Evolutionary conservation across 92 coral and sea anemone genomes (phyloP), one percentile per base, ranked within the genome.

Genomic region (Micromussa lordhowensis): DNA sequence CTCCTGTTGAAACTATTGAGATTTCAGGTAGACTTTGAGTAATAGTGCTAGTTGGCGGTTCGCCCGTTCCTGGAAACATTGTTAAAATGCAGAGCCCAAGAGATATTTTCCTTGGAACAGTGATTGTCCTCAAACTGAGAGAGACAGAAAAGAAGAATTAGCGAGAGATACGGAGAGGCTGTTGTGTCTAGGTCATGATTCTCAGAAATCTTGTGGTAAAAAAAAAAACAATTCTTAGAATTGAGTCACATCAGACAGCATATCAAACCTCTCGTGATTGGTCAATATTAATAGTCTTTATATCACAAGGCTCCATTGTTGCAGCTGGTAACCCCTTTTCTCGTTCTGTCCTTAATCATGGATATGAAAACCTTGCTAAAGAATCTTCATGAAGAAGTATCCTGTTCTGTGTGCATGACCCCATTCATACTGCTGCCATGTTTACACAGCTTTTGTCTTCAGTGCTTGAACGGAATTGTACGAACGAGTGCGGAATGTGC

Each of bases 381-480:
- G 92, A 64, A 89, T 75, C 16, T 59, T 15, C 29, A 87, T 81
- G 79, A 70, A 48, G 64, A 82, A 48, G 78, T 70, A 44, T 81
- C 78, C 49, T 68, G 66, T 16, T 44, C 78, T 48, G 78, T 24
- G 26, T 82, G 86, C 71, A 29, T 6, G 73, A 68, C 30, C 32
- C 6, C 73, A 68, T 68, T 68, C 32, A 68, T 36, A 34, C 77
- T 24, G 40, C 68, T 90, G 15, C 90, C 92, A 21, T 90, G 92
- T 31, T 85, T 79, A 26, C 92, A 90, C 92, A 85, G 58, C n/a
- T 89, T 83, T 87, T 89, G 92, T 24, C 84, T 77, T 34, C 63
- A 83, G 36, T 54, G 31, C 72, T 24, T 68, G 31, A 26, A n/a
- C 72, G 16, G 14, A 15, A n/a, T 68, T 24, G 2, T n/a, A 68